These are phyloP conservation scores for Leptestheria dahalacensis DNA, from an alignment of 1,140 invertebrate genomes.

Conservation along the genomic window DNA sequence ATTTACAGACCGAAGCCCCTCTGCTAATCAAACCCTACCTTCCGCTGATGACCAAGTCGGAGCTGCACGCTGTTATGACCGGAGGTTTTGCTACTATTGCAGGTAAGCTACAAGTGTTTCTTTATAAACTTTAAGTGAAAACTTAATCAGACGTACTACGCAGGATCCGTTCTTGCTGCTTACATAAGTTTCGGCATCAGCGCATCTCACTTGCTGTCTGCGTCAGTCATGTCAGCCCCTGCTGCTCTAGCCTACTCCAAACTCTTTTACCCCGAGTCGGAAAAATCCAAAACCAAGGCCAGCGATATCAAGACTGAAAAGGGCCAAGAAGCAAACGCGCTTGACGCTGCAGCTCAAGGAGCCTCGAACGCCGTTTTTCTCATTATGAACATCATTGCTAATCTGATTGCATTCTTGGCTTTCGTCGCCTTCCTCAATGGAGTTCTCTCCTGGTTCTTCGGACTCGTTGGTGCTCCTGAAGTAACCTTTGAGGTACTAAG, in stretches of 20 bases:
- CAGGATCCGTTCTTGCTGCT: conserved; percentile 73
- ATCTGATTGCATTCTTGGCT: conserved; percentile 80
- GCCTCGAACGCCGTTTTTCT: conserved; percentile 62
- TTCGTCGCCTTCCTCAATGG: conserved; percentile 70
- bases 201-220: conserved; percentile 64
- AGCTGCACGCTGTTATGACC: conserved; percentile 82
- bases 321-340: conserved; percentile 41
- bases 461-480: conserved; percentile 44
- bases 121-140: conserved; percentile 2
- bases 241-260: conserved; percentile 78
- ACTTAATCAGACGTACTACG: background rate
- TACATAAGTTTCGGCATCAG: conserved; percentile 82
- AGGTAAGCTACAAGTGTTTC: no score
- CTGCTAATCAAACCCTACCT: conserved; percentile 77
- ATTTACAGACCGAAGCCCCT: conserved; percentile 64
- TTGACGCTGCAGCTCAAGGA: conserved; percentile 80
- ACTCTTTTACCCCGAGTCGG: conserved; percentile 77
- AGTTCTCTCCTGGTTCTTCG: conserved; percentile 60
- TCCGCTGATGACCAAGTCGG: conserved; percentile 63
- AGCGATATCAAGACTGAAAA: conserved; percentile 35
- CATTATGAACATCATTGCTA: conserved; percentile 74
- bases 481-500: conserved; percentile 34
- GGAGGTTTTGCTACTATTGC: conserved; percentile 90
- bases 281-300: conserved; percentile 49
- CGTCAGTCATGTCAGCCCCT: conserved; percentile 89